Evolutionary conservation across 2,797 vertebrate genomes (phyloP).

Genomic region (Helostoma temminkii): DNA sequence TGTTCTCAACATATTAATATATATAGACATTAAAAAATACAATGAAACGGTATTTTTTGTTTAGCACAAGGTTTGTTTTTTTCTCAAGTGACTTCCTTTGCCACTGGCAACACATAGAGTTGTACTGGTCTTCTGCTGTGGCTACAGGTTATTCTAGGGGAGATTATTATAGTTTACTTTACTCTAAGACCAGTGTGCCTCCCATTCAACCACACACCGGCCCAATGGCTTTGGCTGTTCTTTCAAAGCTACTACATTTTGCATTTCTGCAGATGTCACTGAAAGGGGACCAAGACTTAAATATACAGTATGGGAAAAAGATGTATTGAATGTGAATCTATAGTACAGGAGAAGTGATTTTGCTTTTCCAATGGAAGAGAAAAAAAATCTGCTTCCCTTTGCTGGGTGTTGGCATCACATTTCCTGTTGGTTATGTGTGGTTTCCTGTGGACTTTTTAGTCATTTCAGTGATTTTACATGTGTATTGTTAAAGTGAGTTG

Average conservation of each 20-base stretch:
- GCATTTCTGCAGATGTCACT: conserved; percentile 64
- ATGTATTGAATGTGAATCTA: conserved; percentile 19
- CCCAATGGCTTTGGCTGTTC: conserved; percentile 51
- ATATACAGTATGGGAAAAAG: conserved; percentile 12
- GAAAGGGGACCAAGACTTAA: conserved; percentile 29
- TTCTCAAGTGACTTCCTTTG: conserved; percentile 18
- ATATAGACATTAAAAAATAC: background rate
- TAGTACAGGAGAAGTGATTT: conserved; percentile 13
- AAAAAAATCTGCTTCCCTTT: conserved; percentile 36
- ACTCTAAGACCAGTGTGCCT: conserved; percentile 47
- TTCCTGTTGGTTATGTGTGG: conserved; percentile 61
- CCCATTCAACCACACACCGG: conserved; percentile 58
- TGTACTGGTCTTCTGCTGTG: conserved; percentile 53
- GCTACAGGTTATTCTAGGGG: conserved; percentile 66
- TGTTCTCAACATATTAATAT: no score
- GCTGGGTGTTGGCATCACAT: conserved; percentile 54
- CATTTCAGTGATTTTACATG: conserved; percentile 43
- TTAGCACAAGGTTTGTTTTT: background rate
- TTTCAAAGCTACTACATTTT: conserved; percentile 50
- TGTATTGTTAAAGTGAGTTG: conserved; percentile 54
- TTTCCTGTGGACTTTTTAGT: conserved; percentile 62
- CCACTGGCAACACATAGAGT: conserved; percentile 29
- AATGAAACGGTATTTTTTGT: background rate
- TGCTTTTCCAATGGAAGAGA: conserved; percentile 7
- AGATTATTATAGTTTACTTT: conserved; percentile 65